phyloP scores from a whole-genome alignment of 2,113 vertebrate genomes.

The Phyllostomus hastatus region DNA sequence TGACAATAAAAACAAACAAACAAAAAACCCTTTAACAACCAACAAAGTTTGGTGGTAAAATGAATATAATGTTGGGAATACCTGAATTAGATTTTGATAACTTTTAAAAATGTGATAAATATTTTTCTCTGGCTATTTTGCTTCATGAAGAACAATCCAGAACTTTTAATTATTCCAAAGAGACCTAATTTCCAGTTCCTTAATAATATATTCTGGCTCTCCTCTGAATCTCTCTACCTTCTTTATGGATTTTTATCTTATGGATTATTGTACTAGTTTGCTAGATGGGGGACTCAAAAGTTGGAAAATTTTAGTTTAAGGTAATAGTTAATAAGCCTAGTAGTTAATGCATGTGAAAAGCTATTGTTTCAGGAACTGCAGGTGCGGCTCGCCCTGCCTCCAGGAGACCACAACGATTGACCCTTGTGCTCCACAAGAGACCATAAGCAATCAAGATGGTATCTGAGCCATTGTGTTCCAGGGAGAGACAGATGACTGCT shows the following conservation, averaged over 20 bases:
- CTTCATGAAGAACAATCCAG: not conserved
- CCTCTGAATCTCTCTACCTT: not conserved
- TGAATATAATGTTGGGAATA: not conserved
- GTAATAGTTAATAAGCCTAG: no score
- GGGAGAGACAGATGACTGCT: no score
- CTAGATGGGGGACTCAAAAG: no score
- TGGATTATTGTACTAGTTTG: not conserved
- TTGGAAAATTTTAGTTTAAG: no score
- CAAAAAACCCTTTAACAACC: not conserved
- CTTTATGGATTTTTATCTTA: not conserved
- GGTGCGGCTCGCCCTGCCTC: no score
- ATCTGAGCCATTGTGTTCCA: no score
- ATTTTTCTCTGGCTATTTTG: not conserved
- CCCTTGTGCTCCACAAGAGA: no score
- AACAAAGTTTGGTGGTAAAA: not conserved
- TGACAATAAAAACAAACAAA: not conserved
- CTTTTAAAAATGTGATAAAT: not conserved
- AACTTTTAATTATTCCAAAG: not conserved
- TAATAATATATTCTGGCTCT: not conserved
- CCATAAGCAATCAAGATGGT: no score
- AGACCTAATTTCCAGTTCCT: not conserved
- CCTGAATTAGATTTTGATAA: not conserved
- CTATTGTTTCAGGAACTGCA: no score
- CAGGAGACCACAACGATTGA: no score
- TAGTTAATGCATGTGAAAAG: no score